Evolutionary conservation across 2,797 vertebrate genomes (phyloP).

Genomic region (Neomorphus geoffroyi): DNA sequence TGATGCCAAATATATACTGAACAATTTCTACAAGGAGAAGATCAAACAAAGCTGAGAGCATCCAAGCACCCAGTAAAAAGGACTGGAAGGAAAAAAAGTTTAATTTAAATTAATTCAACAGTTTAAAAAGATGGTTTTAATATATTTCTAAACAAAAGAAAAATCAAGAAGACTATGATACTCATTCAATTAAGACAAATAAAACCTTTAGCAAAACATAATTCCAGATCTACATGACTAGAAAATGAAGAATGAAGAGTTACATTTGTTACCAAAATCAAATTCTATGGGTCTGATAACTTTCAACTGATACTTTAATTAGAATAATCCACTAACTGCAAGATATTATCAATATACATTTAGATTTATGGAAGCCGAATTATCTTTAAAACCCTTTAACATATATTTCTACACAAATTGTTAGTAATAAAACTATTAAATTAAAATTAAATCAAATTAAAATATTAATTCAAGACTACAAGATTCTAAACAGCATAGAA

Average conservation of each 20-base stretch:
- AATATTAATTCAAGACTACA: neutral
- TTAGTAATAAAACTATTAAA: neutral
- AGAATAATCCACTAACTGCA: neutral
- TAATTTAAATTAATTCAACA: neutral
- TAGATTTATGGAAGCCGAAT: neutral
- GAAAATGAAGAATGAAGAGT: neutral
- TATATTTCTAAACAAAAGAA: neutral
- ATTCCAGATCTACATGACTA: neutral
- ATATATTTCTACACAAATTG: neutral
- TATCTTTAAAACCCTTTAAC: neutral
- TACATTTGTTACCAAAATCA: neutral
- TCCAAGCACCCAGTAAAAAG: conserved; percentile 91
- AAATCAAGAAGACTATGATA: neutral
- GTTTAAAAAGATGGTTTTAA: neutral
- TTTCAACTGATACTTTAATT: neutral
- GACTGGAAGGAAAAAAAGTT: conserved; percentile 81
- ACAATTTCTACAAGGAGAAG: conserved; percentile 84
- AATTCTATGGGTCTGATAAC: neutral
- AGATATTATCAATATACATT: neutral
- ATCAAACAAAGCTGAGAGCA: conserved; percentile 89
- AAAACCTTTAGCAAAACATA: neutral
- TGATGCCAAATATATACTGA: conserved; percentile 82
- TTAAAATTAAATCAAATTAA: no score
- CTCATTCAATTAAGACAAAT: neutral
- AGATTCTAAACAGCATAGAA: neutral